Percentiles rank a stretch among this genome's conserved stretches.
Conservation (phyloP, 2,113 vertebrate species). For the Hemicordylus capensis region DNA sequence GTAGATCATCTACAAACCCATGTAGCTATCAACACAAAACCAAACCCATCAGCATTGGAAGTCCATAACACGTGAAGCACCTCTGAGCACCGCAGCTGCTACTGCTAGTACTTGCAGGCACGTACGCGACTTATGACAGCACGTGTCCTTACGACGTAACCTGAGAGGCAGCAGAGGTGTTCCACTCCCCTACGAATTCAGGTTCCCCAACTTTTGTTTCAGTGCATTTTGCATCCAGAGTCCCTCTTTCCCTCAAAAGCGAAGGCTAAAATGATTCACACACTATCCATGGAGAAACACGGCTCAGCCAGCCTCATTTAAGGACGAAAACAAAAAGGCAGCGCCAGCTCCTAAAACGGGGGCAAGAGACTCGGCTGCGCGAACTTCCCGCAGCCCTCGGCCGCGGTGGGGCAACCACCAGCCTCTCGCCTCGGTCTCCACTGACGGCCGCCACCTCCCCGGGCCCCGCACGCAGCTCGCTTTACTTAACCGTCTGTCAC, state of each 20-base stretch:
- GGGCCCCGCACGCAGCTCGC: not conserved
- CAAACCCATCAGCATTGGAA: not conserved
- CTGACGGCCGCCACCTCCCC: accelerated
- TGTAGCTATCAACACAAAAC: too few species aligned
- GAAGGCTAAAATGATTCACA: not conserved
- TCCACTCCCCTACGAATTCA: not conserved
- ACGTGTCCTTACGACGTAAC: not conserved
- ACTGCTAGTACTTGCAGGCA: not conserved
- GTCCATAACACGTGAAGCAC: not conserved
- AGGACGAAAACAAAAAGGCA: not conserved
- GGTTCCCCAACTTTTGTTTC: not conserved
- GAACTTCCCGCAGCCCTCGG: accelerated
- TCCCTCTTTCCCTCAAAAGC: not conserved
- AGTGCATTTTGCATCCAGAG: too few species aligned
- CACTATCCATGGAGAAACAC: not conserved
- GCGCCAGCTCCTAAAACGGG: not conserved
- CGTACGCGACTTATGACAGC: too few species aligned
- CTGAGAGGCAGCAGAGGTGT: not conserved
- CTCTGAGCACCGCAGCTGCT: not conserved
- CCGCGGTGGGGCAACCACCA: accelerated
- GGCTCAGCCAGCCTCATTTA: not conserved
- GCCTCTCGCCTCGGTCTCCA: not conserved
- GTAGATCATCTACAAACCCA: not conserved
- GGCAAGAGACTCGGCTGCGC: too few species aligned
- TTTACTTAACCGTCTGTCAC: conserved; percentile 49